Evolutionary conservation across 2,888 invertebrate genomes (phyloP).

Genomic region (Mystacides longicornis): DNA sequence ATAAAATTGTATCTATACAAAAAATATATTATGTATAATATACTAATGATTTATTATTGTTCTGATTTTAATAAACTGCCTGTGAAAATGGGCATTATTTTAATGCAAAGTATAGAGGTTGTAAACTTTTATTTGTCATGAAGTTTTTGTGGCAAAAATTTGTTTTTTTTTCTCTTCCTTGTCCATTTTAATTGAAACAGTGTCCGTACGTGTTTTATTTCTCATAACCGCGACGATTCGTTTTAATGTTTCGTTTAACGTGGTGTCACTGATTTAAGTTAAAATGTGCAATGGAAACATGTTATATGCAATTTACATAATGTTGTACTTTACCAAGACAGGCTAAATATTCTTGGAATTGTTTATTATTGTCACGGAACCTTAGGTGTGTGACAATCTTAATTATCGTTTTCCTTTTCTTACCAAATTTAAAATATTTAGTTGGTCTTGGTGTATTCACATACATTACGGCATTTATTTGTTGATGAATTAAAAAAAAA

Average conservation of each 20-base stretch:
- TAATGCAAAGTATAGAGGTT: conserved; percentile 90
- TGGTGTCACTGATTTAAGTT: conserved; percentile 20
- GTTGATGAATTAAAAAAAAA: conserved; percentile 20
- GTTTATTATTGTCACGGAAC: not conserved
- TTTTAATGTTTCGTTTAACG: conserved; percentile 1
- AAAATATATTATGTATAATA: too few species aligned
- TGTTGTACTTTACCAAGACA: conserved; percentile 52
- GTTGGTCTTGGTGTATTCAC: conserved; percentile 48
- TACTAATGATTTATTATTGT: too few species aligned
- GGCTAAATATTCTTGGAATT: conserved; percentile 44
- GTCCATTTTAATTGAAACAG: conserved; percentile 25
- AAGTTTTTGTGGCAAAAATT: conserved; percentile 19
- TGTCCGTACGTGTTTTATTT: conserved; percentile 11
- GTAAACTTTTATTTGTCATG: conserved; percentile 39
- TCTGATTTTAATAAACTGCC: conserved; percentile 39
- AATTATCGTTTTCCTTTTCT: not conserved
- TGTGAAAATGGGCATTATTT: conserved; percentile 81
- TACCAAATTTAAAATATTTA: conserved; percentile 39
- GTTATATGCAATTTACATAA: conserved; percentile 1
- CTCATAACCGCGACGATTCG: not conserved
- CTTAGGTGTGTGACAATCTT: not conserved
- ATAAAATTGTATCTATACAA: too few species aligned
- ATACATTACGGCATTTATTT: conserved; percentile 10
- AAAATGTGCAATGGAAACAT: conserved; percentile 24
- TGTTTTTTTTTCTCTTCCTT: conserved; percentile 22